Evolutionary conservation across 2,888 invertebrate species (phyloP).

Genomic region (Toxonevra muliebris): DNA sequence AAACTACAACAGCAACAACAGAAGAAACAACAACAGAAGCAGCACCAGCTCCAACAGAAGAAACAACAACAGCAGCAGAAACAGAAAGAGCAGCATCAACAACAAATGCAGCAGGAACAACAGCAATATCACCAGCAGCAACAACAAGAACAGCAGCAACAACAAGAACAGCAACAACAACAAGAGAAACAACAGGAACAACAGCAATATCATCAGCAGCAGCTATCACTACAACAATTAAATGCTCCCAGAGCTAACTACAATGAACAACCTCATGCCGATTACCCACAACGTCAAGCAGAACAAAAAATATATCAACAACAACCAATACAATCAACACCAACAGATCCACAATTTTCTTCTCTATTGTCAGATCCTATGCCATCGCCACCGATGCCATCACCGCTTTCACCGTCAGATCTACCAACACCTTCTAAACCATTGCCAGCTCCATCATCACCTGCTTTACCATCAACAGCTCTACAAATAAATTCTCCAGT

Average conservation of each 20-base stretch:
- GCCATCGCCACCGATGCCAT: background rate
- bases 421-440: background rate
- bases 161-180: background rate
- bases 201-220: too few species aligned
- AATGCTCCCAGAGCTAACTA: background rate
- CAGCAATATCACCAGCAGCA: slow-evolving; percentile 5
- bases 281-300: background rate
- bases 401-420: background rate
- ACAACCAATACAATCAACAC: background rate
- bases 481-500: background rate
- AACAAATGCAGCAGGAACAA: background rate
- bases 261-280: background rate
- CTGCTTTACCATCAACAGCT: background rate
- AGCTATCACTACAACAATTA: background rate
- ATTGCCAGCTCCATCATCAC: background rate
- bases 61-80: background rate
- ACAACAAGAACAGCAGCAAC: slow-evolving; percentile 5
- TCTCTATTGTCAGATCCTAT: background rate
- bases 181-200: too few species aligned
- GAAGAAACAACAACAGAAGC: background rate
- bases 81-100: background rate
- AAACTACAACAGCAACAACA: background rate
- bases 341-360: background rate
- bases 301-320: background rate
- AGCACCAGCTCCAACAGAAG: background rate